Evolutionary conservation across 2,113 vertebrate genomes (phyloP), one percentile per base, ranked within the genome.

Genomic region (Baryphthengus martii): DNA sequence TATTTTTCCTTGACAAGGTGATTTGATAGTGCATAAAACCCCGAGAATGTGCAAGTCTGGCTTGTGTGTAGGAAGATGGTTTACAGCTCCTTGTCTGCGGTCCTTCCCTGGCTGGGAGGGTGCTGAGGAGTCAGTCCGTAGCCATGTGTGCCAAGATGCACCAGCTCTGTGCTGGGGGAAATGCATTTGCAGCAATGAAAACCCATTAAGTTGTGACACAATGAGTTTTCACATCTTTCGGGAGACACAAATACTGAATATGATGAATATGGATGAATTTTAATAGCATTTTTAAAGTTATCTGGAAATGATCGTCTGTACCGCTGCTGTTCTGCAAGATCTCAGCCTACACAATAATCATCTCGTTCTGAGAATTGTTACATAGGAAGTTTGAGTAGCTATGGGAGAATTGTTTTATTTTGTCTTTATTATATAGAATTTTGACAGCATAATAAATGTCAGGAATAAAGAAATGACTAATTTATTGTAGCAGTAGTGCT

Each of bases 401-500:
- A 14, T 25, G 35, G 52, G 56, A 79, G 44, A 72, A 82, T 59
- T 74, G 47, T 59, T 71, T 79, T 68, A 4, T 92, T 88, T 76
- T 63, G 42, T 79, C 56, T 83, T 8, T 72, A 8, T 86, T 83
- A n/a, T n/a, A 90, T 55, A 78, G 71, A 90, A 83, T 85, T 72
- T 42, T 76, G 63, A 56, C 18, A 47, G 68, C 15, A 39, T 63
- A 78, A 47, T 74, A 73, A 89, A 59, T 40, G 53, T 59, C 63
- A 91, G 80, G 83, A 80, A 77, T 77, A 80, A 93, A 80, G 73
- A 73, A 85, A 71, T 94, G 5, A 67, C 61, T 88, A 61, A 61
- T 70, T 90, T n/a, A 66, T 59, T 86, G 84, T 29, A 84, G 90
- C 62, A 80, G 35, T 39, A 65, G 58, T 52, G 29, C 62, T 70